Conservation (phyloP, 2,888 invertebrate species). For the Steromphala cineraria region DNA sequence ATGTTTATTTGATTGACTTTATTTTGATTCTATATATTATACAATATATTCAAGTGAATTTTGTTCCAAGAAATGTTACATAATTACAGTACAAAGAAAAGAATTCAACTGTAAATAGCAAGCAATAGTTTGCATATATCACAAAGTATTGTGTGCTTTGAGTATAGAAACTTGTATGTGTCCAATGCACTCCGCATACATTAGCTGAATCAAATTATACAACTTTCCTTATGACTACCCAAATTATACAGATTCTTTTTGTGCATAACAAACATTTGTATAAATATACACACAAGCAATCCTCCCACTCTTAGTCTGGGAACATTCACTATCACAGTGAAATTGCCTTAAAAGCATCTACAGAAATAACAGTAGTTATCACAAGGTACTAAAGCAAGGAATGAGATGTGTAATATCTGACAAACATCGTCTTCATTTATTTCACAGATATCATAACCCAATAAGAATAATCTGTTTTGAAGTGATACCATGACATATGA, state of each 20-base stretch:
- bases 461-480: no score
- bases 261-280: neutral
- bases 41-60: conserved; percentile 1
- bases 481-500: no score
- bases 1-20: neutral
- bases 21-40: conserved; percentile 8
- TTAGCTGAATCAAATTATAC: neutral
- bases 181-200: neutral
- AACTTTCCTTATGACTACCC: neutral
- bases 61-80: neutral
- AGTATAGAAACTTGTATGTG: neutral
- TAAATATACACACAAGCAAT: neutral
- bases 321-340: no score
- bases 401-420: no score
- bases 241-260: neutral
- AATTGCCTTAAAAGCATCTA: no score
- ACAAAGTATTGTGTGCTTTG: conserved; percentile 2
- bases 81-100: neutral
- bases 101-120: neutral
- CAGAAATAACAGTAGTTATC: no score
- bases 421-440: no score
- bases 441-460: no score
- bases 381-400: no score
- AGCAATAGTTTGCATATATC: conserved; percentile 9
- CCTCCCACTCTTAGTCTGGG: neutral